Evolutionary conservation across 2,888 invertebrate species (phyloP).

Genomic region (Leptura quadrifasciata): DNA sequence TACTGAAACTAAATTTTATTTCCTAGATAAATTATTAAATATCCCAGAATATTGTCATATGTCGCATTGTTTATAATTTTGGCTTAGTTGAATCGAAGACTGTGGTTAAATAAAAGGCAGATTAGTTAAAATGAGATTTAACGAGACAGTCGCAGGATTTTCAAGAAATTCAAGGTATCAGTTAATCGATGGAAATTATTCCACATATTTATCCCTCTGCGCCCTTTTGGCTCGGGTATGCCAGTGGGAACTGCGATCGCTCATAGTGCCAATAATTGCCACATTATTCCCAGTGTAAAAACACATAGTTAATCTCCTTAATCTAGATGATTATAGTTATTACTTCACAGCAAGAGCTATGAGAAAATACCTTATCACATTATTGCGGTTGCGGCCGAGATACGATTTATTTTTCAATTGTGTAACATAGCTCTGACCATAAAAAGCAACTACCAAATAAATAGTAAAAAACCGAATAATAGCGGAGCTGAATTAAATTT

Average conservation of each 20-base stretch:
- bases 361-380: constrained; percentile 44
- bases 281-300: constrained; percentile 13
- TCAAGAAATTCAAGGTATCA: neutral
- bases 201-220: neutral
- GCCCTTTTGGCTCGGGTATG: neutral
- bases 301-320: constrained; percentile 10
- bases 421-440: constrained; percentile 14
- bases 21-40: too few species aligned
- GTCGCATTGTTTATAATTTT: too few species aligned
- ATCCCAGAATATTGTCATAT: too few species aligned
- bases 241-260: neutral
- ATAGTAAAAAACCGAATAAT: constrained; percentile 34
- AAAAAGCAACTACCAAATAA: constrained; percentile 18
- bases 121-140: too few species aligned
- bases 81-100: too few species aligned
- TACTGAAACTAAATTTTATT: too few species aligned
- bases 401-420: constrained; percentile 32
- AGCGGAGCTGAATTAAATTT: constrained; percentile 29
- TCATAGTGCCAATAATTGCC: constrained; percentile 2
- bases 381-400: constrained; percentile 34
- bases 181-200: neutral
- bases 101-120: too few species aligned
- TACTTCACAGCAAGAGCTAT: constrained; percentile 12
- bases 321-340: constrained; percentile 28
- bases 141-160: too few species aligned